Conservation (phyloP, 2,113 vertebrate species). For the Empidonax alnorum region DNA sequence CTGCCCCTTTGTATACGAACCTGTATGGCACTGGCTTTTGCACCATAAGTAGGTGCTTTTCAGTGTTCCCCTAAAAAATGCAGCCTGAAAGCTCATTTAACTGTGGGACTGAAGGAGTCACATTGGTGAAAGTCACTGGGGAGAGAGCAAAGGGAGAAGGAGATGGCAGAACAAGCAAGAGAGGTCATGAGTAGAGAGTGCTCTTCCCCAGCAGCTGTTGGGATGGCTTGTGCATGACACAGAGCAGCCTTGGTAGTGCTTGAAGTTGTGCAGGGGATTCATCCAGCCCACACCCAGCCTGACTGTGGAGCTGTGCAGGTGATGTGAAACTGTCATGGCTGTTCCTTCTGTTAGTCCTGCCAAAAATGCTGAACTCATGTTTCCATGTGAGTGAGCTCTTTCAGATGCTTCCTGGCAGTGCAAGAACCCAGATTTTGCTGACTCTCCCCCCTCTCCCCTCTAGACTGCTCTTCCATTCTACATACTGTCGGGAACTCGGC, state of each 20-base stretch:
- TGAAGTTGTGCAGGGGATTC: neutral
- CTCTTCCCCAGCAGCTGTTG: neutral
- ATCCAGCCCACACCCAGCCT: neutral
- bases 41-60: accelerated
- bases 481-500: neutral
- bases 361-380: neutral
- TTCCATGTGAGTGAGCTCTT: neutral
- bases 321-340: neutral
- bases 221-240: accelerated
- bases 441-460: neutral
- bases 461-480: neutral
- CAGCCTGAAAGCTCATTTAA: neutral
- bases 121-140: no score
- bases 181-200: neutral
- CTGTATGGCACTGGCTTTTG: neutral
- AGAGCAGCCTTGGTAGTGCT: neutral
- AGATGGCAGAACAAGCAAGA: neutral
- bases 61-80: neutral
- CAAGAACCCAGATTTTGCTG: neutral
- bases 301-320: neutral
- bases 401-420: neutral
- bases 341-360: neutral
- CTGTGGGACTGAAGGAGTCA: accelerated
- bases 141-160: neutral
- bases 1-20: neutral